phyloP scores from a whole-genome alignment of 2,797 vertebrate genomes.

The Ctenochaetus hawaiiensis region DNA sequence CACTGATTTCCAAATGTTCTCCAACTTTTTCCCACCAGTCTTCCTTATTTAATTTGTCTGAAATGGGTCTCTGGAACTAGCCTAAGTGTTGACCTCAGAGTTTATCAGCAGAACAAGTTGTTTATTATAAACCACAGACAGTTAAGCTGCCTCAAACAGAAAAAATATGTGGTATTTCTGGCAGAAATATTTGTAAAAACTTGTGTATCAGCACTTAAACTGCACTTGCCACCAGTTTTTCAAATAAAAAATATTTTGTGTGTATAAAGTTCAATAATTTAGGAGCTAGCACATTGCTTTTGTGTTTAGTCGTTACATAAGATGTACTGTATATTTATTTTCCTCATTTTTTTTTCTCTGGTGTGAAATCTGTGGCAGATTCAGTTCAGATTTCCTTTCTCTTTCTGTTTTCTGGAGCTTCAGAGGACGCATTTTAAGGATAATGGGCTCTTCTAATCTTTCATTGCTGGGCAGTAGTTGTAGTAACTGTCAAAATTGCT shows the following conservation, averaged over 20 bases:
- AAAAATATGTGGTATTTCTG: too few species aligned
- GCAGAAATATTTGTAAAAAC: not conserved
- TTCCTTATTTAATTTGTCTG: too few species aligned
- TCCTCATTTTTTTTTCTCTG: not conserved
- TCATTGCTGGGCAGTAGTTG: slow-evolving; percentile 7
- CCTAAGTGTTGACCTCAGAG: not conserved
- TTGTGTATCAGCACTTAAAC: not conserved
- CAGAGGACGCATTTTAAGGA: not conserved
- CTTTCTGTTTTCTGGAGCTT: not conserved
- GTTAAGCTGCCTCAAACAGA: too few species aligned
- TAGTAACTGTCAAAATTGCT: slow-evolving; percentile 15
- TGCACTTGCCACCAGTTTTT: not conserved
- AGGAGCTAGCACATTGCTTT: not conserved
- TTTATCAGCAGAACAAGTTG: not conserved
- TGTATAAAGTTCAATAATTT: not conserved
- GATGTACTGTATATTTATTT: not conserved
- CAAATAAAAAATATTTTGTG: not conserved
- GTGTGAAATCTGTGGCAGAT: not conserved
- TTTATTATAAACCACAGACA: not conserved
- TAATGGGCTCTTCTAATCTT: slow-evolving; percentile 27
- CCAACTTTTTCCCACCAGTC: too few species aligned
- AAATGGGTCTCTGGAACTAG: too few species aligned
- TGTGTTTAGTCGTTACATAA: not conserved
- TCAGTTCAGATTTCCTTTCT: not conserved
- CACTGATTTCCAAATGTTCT: too few species aligned